A percentile compares a stretch with the other conserved stretches of the same genome.
Conservation (phyloP, 92 coral and sea anemone species). For the Zoanthus sansibaricus region DNA sequence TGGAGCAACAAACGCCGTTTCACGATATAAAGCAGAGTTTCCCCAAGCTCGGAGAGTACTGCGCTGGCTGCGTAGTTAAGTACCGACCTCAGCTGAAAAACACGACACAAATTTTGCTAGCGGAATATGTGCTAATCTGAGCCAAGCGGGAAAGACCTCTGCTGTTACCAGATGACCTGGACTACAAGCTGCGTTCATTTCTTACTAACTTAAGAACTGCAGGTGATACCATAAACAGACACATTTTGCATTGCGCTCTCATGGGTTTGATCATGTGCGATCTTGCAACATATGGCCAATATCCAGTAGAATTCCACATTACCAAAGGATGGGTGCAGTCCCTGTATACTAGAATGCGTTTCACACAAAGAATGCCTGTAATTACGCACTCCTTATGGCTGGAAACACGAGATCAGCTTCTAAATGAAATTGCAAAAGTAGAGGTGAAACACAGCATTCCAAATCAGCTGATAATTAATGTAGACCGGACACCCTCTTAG, state of each 20-base stretch:
- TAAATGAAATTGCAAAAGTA: too few relatives aligned
- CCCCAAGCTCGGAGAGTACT: constrained; percentile 69
- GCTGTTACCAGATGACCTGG: constrained; percentile 64
- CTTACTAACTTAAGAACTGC: constrained; percentile 63
- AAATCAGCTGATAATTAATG: too few relatives aligned
- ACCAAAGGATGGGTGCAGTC: too few relatives aligned
- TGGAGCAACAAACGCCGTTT: constrained; percentile 60
- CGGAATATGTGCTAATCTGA: constrained; percentile 53
- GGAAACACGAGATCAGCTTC: too few relatives aligned
- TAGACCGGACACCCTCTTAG: constrained; percentile 38
- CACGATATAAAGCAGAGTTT: constrained; percentile 61
- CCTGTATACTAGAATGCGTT: constrained; percentile 21
- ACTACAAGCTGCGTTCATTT: constrained; percentile 61
- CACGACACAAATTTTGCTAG: constrained; percentile 38
- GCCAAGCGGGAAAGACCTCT: constrained; percentile 65
- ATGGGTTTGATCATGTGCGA: constrained; percentile 71
- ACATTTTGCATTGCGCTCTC: constrained; percentile 66
- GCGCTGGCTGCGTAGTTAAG: constrained; percentile 53
- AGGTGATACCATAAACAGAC: constrained; percentile 70
- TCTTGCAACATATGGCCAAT: constrained; percentile 67
- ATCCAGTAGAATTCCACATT: constrained; percentile 48
- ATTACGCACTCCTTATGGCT: too few relatives aligned
- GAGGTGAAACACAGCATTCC: too few relatives aligned
- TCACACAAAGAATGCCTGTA: constrained; percentile 49
- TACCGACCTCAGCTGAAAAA: constrained; percentile 60